A percentile compares a stretch with the other conserved stretches of the same genome.
These are phyloP conservation scores for Stichodactyla helianthus DNA, from an alignment of 64 coral and sea anemone species.

Conservation along the genomic window DNA sequence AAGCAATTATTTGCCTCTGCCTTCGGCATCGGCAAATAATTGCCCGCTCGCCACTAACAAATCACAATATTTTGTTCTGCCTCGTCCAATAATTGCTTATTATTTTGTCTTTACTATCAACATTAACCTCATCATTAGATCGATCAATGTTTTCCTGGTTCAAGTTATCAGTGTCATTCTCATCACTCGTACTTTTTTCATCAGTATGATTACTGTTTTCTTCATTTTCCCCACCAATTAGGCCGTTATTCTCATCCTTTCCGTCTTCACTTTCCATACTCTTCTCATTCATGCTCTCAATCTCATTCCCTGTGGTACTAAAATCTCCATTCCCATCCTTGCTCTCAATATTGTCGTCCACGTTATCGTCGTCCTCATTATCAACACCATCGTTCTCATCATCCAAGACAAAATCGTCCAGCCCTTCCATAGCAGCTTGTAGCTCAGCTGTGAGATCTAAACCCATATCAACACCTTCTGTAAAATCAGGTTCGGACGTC, in stretches of 20 bases:
- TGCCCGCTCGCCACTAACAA: too few species aligned
- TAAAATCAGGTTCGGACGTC: constrained; percentile 59
- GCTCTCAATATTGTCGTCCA: neutral
- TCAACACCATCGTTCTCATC: neutral
- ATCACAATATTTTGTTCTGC: too few species aligned
- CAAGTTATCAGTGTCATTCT: too few species aligned
- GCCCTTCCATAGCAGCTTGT: constrained; percentile 64
- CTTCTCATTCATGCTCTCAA: neutral
- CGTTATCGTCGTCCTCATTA: neutral
- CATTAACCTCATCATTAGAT: neutral
- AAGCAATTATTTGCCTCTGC: too few species aligned
- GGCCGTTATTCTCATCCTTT: neutral
- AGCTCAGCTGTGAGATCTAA: constrained; percentile 63
- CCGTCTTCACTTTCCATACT: neutral
- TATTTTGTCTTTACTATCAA: neutral
- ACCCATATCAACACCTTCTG: constrained; percentile 65
- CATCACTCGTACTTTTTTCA: neutral
- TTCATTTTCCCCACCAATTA: neutral
- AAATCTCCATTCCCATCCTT: neutral
- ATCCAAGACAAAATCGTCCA: constrained; percentile 56
- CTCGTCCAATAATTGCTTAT: too few species aligned
- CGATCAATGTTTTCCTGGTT: neutral
- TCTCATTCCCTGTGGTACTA: neutral
- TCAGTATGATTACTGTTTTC: neutral
- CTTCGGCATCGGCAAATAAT: too few species aligned